A percentile compares a stretch with the other conserved stretches of the same genome.
phyloP scores from a whole-genome alignment of 2,113 vertebrate species.

The Agapornis roseicollis region DNA sequence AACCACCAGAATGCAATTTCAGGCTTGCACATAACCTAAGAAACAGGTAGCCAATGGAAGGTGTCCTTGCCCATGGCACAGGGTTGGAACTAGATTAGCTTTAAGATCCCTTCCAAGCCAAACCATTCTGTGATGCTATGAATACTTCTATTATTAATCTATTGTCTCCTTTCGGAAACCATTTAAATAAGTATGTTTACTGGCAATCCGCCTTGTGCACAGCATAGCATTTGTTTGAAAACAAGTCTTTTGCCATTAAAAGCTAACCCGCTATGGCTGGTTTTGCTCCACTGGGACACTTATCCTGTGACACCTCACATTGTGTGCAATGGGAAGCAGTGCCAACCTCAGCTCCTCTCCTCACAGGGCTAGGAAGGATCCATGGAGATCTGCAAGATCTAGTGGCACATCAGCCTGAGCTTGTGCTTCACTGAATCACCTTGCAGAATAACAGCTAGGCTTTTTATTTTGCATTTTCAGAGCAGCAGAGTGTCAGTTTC shows the following conservation, averaged over 20 bases:
- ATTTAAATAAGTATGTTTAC: not conserved
- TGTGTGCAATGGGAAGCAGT: accelerated
- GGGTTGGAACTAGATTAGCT: not conserved
- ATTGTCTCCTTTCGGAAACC: not conserved
- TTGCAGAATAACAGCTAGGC: not conserved
- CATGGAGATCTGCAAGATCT: not conserved
- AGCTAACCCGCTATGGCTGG: not conserved
- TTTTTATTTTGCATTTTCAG: not conserved
- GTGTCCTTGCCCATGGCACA: not conserved
- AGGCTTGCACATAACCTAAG: not conserved
- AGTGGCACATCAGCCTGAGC: not conserved
- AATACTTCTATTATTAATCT: not conserved
- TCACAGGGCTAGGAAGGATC: accelerated
- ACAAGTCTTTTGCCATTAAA: not conserved
- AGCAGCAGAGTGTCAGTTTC: not conserved
- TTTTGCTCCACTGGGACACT: accelerated
- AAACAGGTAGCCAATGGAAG: not conserved
- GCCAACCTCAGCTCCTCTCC: too few relatives aligned
- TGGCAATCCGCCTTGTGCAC: not conserved
- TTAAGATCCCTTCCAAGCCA: not conserved
- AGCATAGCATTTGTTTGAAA: not conserved
- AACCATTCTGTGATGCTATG: not conserved
- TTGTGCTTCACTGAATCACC: not conserved
- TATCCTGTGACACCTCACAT: not conserved
- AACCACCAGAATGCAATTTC: not conserved